A percentile compares a stretch with the other conserved stretches of the same genome.
These are phyloP conservation scores for Volucella bombylans DNA, from an alignment of 2,888 invertebrate genomes.

Conservation along the genomic window DNA sequence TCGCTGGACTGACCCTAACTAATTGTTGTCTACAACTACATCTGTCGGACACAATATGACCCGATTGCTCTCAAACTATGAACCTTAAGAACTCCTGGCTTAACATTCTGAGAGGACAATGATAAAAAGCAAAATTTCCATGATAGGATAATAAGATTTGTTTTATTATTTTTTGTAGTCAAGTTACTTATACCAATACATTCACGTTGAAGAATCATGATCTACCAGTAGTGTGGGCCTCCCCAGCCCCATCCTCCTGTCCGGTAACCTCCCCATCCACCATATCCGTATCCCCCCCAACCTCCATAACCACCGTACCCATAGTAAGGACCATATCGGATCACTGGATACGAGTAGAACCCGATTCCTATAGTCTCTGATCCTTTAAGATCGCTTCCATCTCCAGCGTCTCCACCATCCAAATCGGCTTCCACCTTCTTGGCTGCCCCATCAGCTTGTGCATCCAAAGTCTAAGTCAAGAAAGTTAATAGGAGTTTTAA, in stretches of 20 bases:
- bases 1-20: no score
- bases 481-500: neutral
- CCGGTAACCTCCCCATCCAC: constrained; percentile 66
- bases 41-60: no score
- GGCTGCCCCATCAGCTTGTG: constrained; percentile 32
- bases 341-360: constrained; percentile 75
- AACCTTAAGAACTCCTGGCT: no score
- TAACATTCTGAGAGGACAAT: neutral
- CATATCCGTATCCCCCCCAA: constrained; percentile 73
- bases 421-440: constrained; percentile 46
- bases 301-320: constrained; percentile 70
- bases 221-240: constrained; percentile 60
- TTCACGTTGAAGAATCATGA: neutral
- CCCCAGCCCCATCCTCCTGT: constrained; percentile 52
- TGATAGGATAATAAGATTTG: neutral
- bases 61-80: no score
- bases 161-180: constrained; percentile 13
- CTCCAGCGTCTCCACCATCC: constrained; percentile 28
- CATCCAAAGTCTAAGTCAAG: constrained; percentile 29
- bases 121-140: neutral
- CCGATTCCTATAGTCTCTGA: constrained; percentile 77
- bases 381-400: constrained; percentile 74
- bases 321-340: constrained; percentile 72
- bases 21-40: no score
- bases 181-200: constrained; percentile 14